These are phyloP conservation scores for Eudyptes chrysolophus DNA, from an alignment of 2,113 vertebrate genomes.

Conservation along the genomic window DNA sequence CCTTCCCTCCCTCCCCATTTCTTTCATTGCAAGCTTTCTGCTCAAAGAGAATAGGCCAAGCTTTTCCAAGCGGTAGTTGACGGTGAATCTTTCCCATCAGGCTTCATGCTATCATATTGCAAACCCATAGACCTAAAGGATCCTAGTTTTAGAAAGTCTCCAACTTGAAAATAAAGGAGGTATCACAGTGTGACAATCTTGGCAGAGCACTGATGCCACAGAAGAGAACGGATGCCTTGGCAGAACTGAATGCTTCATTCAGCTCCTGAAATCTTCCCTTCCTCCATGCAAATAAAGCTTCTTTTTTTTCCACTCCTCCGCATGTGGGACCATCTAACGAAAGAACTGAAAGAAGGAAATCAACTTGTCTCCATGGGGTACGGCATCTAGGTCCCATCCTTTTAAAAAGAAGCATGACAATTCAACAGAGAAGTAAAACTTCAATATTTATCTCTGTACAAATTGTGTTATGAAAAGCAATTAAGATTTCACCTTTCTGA, in stretches of 20 bases:
- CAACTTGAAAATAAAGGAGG: constrained; percentile 27
- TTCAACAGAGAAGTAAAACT: not conserved
- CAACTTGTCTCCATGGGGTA: not conserved
- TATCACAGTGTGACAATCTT: constrained; percentile 26
- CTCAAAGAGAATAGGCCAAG: not conserved
- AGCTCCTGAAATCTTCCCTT: not conserved
- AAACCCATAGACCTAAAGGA: not conserved
- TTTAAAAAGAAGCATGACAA: not conserved
- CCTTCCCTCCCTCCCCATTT: not conserved
- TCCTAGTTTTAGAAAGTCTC: not conserved
- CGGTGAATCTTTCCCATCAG: not conserved
- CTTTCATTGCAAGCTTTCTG: not conserved
- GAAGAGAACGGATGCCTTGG: constrained; percentile 25
- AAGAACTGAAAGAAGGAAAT: not conserved
- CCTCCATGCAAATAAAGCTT: not conserved
- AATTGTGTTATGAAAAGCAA: not conserved
- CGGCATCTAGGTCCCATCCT: not conserved
- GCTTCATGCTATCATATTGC: not conserved
- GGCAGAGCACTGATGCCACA: constrained; percentile 5
- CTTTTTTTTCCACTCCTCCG: not conserved
- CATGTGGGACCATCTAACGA: not conserved
- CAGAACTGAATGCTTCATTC: constrained; percentile 40
- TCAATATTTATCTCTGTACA: not conserved
- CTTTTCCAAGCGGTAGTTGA: not conserved
- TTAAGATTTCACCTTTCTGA: not conserved